Percentiles rank a stretch among this genome's conserved stretches.
These are phyloP conservation scores for Heliocidaris erythrogramma DNA, from an alignment of 35 echinoderm and acorn worm species.

Conservation along the genomic window DNA sequence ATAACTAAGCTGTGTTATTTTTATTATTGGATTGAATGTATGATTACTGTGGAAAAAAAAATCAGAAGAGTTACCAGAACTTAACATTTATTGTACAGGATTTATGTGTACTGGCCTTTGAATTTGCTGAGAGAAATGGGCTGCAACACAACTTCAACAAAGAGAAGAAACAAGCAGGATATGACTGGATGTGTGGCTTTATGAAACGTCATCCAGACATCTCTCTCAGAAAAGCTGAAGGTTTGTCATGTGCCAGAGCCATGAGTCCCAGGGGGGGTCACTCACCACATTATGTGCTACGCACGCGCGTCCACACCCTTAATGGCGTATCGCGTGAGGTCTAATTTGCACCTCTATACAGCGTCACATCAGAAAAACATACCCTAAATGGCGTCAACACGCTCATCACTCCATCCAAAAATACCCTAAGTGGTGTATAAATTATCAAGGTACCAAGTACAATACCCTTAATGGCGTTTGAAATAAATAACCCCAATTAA, in stretches of 20 bases:
- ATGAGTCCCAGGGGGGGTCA: too few species aligned
- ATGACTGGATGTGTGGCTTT: constrained; percentile 51
- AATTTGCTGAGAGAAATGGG: constrained; percentile 37
- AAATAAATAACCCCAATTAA: too few species aligned
- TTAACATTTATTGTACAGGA: constrained; percentile 28
- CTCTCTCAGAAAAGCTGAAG: constrained; percentile 45
- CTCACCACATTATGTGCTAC: too few species aligned
- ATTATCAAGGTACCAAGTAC: too few species aligned
- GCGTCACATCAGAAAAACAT: too few species aligned
- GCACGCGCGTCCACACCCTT: too few species aligned
- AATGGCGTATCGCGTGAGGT: too few species aligned
- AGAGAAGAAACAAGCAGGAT: constrained; percentile 41
- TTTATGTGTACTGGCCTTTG: constrained; percentile 52
- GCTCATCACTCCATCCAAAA: too few species aligned
- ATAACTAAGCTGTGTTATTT: constrained; percentile 24
- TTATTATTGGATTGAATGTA: constrained; percentile 22
- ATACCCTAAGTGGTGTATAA: too few species aligned
- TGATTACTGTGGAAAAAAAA: constrained; percentile 20
- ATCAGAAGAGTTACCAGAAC: not conserved
- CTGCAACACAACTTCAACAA: constrained; percentile 53
- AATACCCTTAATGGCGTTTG: too few species aligned
- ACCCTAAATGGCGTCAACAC: too few species aligned
- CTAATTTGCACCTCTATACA: too few species aligned
- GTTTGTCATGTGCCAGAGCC: constrained; percentile 44
- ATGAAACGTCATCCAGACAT: constrained; percentile 38